A percentile compares a stretch with the other conserved stretches of the same genome.
These are phyloP conservation scores for Cyprinodon diabolis DNA, from an alignment of 2,797 vertebrate species.

Conservation along the genomic window DNA sequence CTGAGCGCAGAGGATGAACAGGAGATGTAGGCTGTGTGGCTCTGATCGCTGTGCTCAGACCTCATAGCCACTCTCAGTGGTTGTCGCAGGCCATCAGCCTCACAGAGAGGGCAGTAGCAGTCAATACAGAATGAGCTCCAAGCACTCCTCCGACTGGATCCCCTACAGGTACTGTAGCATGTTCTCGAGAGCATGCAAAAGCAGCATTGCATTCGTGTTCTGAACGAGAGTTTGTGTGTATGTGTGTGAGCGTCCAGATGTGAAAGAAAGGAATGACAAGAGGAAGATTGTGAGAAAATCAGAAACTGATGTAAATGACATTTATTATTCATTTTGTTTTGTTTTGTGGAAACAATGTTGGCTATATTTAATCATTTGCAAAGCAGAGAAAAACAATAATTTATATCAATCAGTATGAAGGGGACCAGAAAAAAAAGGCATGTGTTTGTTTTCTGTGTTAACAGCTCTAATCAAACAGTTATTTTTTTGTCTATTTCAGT, in stretches of 20 bases:
- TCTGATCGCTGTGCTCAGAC: constrained; percentile 75
- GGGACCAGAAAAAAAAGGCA: constrained; percentile 6
- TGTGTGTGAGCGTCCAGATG: constrained; percentile 28
- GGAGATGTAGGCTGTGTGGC: constrained; percentile 72
- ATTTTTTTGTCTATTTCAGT: background rate
- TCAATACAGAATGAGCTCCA: constrained; percentile 92
- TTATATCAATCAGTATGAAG: constrained; percentile 14
- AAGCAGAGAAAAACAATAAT: no score
- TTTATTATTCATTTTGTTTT: background rate
- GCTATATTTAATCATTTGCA: background rate
- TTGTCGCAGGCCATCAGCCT: constrained; percentile 74
- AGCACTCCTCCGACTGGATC: constrained; percentile 97
- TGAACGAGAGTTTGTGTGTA: constrained; percentile 27
- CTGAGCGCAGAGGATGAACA: constrained; percentile 75
- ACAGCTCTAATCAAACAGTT: background rate
- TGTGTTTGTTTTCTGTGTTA: background rate
- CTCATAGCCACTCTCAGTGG: constrained; percentile 61
- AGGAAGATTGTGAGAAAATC: constrained; percentile 10
- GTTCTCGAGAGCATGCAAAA: constrained; percentile 38
- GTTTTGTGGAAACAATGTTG: background rate
- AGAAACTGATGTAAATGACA: background rate
- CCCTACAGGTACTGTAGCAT: constrained; percentile 91
- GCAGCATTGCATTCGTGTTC: constrained; percentile 40
- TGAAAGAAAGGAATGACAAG: constrained; percentile 28
- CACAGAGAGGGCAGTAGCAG: constrained; percentile 65